A percentile compares a stretch with the other conserved stretches of the same genome.
Conservation (phyloP, 2,113 vertebrate species). For the Callaeas wilsoni region DNA sequence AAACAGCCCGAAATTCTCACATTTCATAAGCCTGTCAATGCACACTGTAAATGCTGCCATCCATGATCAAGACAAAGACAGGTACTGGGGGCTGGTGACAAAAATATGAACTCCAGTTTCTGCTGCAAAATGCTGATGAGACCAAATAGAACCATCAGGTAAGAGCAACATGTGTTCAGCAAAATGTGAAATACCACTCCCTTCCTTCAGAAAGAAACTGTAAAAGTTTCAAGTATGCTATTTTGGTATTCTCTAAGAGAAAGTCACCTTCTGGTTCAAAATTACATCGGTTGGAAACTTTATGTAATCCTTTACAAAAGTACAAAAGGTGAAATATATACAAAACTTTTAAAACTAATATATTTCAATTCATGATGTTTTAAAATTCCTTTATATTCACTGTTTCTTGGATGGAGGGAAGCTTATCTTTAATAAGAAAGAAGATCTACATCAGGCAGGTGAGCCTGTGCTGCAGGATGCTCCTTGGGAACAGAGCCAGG, state of each 20-base stretch:
- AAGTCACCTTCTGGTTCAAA: background rate
- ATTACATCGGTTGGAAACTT: background rate
- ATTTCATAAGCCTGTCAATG: accelerated
- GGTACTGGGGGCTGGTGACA: accelerated
- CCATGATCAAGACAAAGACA: background rate
- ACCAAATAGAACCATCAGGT: background rate
- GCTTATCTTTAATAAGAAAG: background rate
- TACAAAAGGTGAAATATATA: background rate
- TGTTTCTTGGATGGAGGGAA: background rate
- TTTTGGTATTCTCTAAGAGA: background rate
- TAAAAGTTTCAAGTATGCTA: background rate
- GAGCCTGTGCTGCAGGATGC: background rate
- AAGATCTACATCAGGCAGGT: background rate
- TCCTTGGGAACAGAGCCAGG: background rate
- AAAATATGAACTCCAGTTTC: background rate
- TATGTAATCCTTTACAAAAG: background rate
- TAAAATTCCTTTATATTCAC: background rate
- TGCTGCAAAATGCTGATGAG: background rate
- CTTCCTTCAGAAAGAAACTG: background rate
- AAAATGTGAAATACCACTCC: background rate
- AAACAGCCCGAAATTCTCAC: background rate
- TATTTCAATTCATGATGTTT: background rate
- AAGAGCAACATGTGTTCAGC: background rate
- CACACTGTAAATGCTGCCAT: background rate
- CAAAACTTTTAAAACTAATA: background rate